Percentiles rank a stretch among this genome's conserved stretches.
phyloP scores from a whole-genome alignment of 2,888 invertebrate species.

The Synergus itoensis region DNA sequence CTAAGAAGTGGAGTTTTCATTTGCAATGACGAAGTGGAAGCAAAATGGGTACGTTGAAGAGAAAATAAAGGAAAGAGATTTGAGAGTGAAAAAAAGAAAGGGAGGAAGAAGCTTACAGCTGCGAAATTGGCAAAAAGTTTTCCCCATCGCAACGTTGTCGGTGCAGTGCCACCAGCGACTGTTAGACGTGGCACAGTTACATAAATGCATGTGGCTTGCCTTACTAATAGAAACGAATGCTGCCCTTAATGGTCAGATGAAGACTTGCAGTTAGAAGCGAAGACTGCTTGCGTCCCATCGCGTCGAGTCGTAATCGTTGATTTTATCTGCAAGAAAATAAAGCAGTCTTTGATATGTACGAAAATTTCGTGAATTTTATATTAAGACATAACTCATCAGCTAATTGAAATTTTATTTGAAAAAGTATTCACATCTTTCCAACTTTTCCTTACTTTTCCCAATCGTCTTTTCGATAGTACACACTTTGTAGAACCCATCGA shows the following conservation, averaged over 20 bases:
- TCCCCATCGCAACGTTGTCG: slow-evolving; percentile 35
- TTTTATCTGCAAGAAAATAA: background rate
- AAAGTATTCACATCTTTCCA: background rate
- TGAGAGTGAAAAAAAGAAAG: slow-evolving; percentile 46
- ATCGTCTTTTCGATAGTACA: background rate
- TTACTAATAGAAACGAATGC: slow-evolving; percentile 62
- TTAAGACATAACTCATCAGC: background rate
- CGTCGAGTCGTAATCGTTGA: background rate
- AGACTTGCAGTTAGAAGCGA: slow-evolving; percentile 23
- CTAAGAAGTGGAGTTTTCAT: slow-evolving; percentile 43
- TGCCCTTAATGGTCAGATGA: slow-evolving; percentile 25
- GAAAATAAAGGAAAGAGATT: slow-evolving; percentile 41
- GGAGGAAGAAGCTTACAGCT: slow-evolving; percentile 51
- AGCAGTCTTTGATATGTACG: background rate
- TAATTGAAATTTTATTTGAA: background rate
- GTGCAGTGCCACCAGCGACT: slow-evolving; percentile 42
- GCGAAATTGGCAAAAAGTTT: slow-evolving; percentile 65
- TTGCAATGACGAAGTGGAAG: slow-evolving; percentile 38
- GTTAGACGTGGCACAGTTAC: slow-evolving; percentile 58
- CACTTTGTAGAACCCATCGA: too few species aligned
- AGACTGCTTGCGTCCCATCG: background rate
- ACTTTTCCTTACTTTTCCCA: background rate
- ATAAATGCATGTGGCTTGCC: slow-evolving; percentile 59
- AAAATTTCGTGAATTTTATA: background rate
- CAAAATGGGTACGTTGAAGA: slow-evolving; percentile 33